Percentiles rank a stretch among this genome's conserved stretches.
These are phyloP conservation scores for Mohoua ochrocephala DNA, from an alignment of 2,113 vertebrate species.

Conservation along the genomic window DNA sequence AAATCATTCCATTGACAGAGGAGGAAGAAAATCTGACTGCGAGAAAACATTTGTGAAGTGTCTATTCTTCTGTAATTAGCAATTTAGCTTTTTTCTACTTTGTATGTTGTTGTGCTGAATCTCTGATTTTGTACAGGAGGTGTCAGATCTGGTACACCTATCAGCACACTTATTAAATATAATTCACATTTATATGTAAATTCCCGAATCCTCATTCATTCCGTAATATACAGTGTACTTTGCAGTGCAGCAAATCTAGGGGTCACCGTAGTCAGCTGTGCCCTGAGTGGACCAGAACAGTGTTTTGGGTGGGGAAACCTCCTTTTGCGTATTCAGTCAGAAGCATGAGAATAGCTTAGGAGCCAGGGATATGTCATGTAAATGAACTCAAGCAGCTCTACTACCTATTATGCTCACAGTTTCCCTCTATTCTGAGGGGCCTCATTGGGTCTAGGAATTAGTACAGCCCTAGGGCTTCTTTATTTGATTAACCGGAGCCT, in stretches of 20 bases:
- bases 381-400: conserved; percentile 44
- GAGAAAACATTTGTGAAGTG: not conserved
- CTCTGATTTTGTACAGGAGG: not conserved
- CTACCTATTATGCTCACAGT: conserved; percentile 11
- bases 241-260: not conserved
- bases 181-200: not conserved
- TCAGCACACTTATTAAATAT: not conserved
- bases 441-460: conserved; percentile 38
- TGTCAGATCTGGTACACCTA: not conserved
- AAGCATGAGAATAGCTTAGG: not conserved
- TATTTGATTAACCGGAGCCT: conserved; percentile 38
- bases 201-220: not conserved
- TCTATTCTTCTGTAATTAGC: not conserved
- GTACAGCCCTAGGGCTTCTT: conserved; percentile 47
- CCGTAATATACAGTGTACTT: not conserved
- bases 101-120: not conserved
- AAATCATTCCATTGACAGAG: not conserved
- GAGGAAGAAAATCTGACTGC: not conserved
- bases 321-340: not conserved
- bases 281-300: not conserved
- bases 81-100: not conserved
- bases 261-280: not conserved
- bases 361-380: conserved; percentile 13
- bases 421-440: conserved; percentile 17
- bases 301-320: conserved; percentile 20